These are phyloP conservation scores for Phalera bucephala DNA, from an alignment of 2,888 invertebrate species.

Conservation along the genomic window DNA sequence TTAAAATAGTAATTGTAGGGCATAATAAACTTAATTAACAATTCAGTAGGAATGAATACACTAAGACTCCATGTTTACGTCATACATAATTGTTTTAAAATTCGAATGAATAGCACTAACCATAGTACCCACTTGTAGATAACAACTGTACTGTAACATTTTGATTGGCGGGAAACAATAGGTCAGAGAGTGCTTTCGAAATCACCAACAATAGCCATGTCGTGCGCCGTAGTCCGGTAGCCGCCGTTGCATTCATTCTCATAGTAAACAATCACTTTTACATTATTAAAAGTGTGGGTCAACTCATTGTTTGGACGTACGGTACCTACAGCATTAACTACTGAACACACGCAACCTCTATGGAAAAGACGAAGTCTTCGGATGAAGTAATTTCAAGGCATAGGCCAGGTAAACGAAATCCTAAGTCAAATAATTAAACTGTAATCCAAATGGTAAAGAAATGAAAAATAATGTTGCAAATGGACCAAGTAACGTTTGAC, in stretches of 20 bases:
- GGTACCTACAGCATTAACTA: constrained; percentile 26
- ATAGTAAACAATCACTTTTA: constrained; percentile 68
- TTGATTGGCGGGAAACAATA: constrained; percentile 62
- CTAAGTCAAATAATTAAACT: too few species aligned
- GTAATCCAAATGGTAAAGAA: too few species aligned
- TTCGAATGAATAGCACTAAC: constrained; percentile 7
- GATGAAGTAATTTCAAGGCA: constrained; percentile 24
- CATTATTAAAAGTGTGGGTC: constrained; percentile 57
- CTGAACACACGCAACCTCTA: constrained; percentile 30
- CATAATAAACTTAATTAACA: too few species aligned
- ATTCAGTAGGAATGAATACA: too few species aligned
- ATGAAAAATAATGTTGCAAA: too few species aligned
- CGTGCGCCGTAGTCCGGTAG: constrained; percentile 43
- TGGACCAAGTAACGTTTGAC: too few species aligned
- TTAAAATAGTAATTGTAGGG: too few species aligned
- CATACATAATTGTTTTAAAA: too few species aligned
- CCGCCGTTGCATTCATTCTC: constrained; percentile 50
- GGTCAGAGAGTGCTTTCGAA: constrained; percentile 63
- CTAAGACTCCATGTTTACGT: too few species aligned
- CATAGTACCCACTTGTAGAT: constrained; percentile 30
- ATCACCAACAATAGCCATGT: constrained; percentile 52
- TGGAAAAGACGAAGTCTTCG: constrained; percentile 28
- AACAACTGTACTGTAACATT: constrained; percentile 48
- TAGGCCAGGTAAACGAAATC: too few species aligned
- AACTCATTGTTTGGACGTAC: constrained; percentile 50